Evolutionary conservation across 2,797 vertebrate genomes (phyloP), one percentile per base, ranked within the genome.

Genomic region (Lindbergichthys nudifrons): DNA sequence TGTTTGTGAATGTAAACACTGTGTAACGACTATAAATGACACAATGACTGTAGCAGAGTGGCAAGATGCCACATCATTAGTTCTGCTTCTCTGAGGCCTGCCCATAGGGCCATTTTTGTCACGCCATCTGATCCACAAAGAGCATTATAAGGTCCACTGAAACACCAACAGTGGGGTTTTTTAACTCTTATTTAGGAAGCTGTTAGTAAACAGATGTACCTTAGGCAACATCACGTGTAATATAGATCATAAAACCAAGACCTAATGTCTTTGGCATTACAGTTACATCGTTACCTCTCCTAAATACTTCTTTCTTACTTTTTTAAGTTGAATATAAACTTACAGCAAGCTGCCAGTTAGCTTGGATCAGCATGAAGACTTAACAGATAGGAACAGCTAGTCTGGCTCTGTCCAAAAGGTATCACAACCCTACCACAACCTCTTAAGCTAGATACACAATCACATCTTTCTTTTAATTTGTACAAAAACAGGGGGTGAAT

Each of bases 1-100:
- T 87, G 86, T 88, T 83, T 88, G 77, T 87, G 85, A 85, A 88
- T 77, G 81, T 89, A 90, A 90, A 91, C 80, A 89, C 76, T 61
- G 57, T 26, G 59, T 80, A 85, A 76, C 70, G 77, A 70, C 81
- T 86, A 88, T 87, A 85, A 88, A 87, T 90, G 83, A 80, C 82
- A 81, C 66, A 75, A 67, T 70, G 64, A 82, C 58, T 85, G 50
- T 65, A 71, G 52, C 77, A 79, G 39, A 51, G 66, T 87, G 88
- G 87, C 84, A 88, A 45, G 75, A 76, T 82, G 86, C 86, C 89
- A 90, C 81, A 84, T 89, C 80, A 81, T 88, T 89, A 87, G 76
- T 68, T 83, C 54, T 70, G 65, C 72, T 75, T 52, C 52, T 75
- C 62, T 77, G 65, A 72, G 67, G 63, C 70, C 70, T 73, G 59